phyloP scores from a whole-genome alignment of 2,113 vertebrate genomes.

The Protobothrops flavoviridis region DNA sequence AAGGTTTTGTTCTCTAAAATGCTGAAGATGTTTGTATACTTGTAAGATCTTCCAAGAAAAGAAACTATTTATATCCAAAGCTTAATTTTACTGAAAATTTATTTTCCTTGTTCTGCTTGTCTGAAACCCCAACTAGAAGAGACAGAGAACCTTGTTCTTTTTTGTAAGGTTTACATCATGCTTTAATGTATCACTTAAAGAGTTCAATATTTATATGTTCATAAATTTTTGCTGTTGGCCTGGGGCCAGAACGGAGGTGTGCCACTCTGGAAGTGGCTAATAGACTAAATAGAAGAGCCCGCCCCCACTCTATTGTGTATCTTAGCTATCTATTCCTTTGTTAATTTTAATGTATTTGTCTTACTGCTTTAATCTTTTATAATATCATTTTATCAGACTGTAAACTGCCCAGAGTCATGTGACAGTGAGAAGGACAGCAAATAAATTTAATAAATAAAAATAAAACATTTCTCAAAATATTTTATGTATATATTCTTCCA shows the following conservation, averaged over 20 bases:
- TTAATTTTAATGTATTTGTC: neutral
- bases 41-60: slow-evolving; percentile 25
- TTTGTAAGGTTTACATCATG: neutral
- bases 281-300: too few relatives aligned
- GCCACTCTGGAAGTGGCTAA: too few relatives aligned
- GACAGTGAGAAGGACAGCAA: neutral
- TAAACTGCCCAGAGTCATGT: neutral
- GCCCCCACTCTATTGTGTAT: neutral
- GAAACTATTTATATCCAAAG: neutral
- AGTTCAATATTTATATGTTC: neutral
- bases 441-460: neutral
- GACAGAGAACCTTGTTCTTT: neutral
- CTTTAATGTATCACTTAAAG: neutral
- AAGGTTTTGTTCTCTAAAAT: slow-evolving; percentile 36
- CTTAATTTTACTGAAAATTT: neutral
- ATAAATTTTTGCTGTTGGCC: neutral
- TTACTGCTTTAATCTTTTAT: neutral
- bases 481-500: neutral
- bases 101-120: neutral
- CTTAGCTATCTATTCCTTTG: neutral
- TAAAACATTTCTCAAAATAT: neutral
- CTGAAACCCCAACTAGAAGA: neutral
- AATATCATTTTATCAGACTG: neutral
- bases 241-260: too few relatives aligned
- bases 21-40: slow-evolving; percentile 19